phyloP scores from a whole-genome alignment of 1,140 invertebrate species.

The Charaxes varanes region DNA sequence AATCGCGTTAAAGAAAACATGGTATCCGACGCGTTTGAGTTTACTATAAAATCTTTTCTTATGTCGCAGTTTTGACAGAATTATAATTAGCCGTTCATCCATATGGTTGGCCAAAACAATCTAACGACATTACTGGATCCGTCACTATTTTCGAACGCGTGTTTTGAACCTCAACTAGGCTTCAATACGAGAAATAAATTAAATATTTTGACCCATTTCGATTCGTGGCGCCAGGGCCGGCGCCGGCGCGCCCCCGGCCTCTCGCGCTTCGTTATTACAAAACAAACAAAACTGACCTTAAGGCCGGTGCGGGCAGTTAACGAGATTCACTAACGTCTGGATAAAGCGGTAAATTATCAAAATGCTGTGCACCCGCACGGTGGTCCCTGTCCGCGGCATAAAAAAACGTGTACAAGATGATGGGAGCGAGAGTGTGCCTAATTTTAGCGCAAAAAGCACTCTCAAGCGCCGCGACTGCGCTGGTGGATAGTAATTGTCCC shows the following conservation, averaged over 20 bases:
- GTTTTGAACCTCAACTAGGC: slow-evolving; percentile 41
- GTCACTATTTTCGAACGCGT: no score
- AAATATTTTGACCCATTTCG: slow-evolving; percentile 65
- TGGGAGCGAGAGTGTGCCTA: slow-evolving; percentile 48
- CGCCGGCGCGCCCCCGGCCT: slow-evolving; percentile 62
- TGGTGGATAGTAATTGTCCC: no score
- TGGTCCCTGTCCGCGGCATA: slow-evolving; percentile 41
- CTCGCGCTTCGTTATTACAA: slow-evolving; percentile 66
- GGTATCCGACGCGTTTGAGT: no score
- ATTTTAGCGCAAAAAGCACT: slow-evolving; percentile 48
- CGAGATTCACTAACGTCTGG: slow-evolving; percentile 66
- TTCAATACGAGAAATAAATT: slow-evolving; percentile 65
- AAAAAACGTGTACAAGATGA: slow-evolving; percentile 67
- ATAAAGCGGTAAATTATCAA: slow-evolving; percentile 73
- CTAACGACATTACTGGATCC: no score
- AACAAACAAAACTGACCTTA: slow-evolving; percentile 71
- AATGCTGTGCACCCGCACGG: slow-evolving; percentile 53
- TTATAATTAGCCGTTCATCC: no score
- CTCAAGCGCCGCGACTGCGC: slow-evolving; percentile 19
- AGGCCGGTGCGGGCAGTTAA: slow-evolving; percentile 57
- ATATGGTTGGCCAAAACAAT: no score
- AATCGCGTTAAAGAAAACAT: no score
- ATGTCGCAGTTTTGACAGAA: no score
- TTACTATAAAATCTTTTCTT: no score
- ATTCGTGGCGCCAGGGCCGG: slow-evolving; percentile 57